These are phyloP conservation scores for Danaus melanippus DNA, from an alignment of 1,140 invertebrate species.

Conservation along the genomic window DNA sequence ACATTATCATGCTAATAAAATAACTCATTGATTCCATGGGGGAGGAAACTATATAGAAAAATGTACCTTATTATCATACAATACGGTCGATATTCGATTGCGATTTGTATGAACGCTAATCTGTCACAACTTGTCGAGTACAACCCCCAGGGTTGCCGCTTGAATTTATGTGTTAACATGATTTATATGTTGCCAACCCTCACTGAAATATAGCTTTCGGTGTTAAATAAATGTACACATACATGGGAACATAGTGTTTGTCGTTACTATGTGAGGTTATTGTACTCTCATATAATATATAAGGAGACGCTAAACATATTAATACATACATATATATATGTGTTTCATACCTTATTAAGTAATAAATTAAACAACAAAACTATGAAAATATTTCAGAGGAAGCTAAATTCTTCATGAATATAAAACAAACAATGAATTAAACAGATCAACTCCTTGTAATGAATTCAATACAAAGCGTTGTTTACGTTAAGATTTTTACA, in stretches of 20 bases:
- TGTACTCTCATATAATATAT: too few relatives aligned
- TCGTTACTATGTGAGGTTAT: too few relatives aligned
- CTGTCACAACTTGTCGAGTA: conserved; percentile 48
- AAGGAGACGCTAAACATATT: too few relatives aligned
- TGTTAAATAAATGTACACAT: conserved; percentile 16
- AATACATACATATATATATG: too few relatives aligned
- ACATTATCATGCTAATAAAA: conserved; percentile 60
- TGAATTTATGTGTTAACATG: conserved; percentile 68
- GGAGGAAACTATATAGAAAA: conserved; percentile 1
- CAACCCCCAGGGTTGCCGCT: conserved; percentile 45
- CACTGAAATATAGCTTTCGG: conserved; percentile 27
- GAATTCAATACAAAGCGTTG: too few relatives aligned
- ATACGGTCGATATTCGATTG: conserved; percentile 24
- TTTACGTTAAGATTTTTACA: conserved; percentile 6
- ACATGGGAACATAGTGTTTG: background rate
- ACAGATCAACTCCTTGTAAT: too few relatives aligned
- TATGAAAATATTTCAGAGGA: too few relatives aligned
- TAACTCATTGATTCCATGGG: conserved; percentile 32
- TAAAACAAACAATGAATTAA: too few relatives aligned
- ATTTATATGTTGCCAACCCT: conserved; percentile 58
- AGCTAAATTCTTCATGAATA: too few relatives aligned
- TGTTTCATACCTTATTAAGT: too few relatives aligned
- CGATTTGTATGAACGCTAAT: conserved; percentile 28
- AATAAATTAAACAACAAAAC: too few relatives aligned
- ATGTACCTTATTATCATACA: conserved; percentile 8